Base-by-base conservation (phyloP, 2,113 vertebrate species). In the Sialia sialis region DNA sequence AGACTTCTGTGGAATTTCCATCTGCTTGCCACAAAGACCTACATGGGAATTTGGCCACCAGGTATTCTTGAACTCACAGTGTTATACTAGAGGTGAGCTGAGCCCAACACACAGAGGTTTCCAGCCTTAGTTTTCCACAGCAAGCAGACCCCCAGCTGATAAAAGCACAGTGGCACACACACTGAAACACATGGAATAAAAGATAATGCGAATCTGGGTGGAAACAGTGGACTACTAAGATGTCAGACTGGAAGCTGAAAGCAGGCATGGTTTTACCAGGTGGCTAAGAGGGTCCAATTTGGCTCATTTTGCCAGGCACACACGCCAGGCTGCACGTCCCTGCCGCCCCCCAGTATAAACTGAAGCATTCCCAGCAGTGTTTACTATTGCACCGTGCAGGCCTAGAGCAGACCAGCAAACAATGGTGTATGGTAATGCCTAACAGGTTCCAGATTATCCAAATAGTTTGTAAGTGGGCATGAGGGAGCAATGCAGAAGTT, bases 371-470 rank as follows among this genome's bases (percentile, higher is more conserved):
- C 66, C 51, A 29, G 74, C 62, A 25, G 58, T 44, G 62, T 79
- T 95, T 72, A 23, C 76, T 79, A 73, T 76, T 87, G 62, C 7
- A 5, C 62, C n/a, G 44, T 7, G 32, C 38, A 60, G 76, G 62
- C 64, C 54, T 64, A 41, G 44, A 75, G 82, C 81, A 91, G 69
- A 39, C 7, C 54, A 44, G 87, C 66, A 64, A 95, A 93, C 90
- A 96, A 88, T 54, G 67, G 63, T 14, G 79, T 16, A 60, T 8
- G 67, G 78, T 89, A 79, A 46, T 55, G 73, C 86, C 72, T 95
- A 94, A 95, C 91, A 80, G 72, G 63, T 88, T 94, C 96, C 94
- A 95, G 86, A 91, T 93, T 95, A 94, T 68, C 88, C 88, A 93
- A 94, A 91, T 54, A 91, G 82, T 56, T 66, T n/a, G 6, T 95